Base-by-base conservation (phyloP, 2,113 vertebrate species). In the Otis tarda region DNA sequence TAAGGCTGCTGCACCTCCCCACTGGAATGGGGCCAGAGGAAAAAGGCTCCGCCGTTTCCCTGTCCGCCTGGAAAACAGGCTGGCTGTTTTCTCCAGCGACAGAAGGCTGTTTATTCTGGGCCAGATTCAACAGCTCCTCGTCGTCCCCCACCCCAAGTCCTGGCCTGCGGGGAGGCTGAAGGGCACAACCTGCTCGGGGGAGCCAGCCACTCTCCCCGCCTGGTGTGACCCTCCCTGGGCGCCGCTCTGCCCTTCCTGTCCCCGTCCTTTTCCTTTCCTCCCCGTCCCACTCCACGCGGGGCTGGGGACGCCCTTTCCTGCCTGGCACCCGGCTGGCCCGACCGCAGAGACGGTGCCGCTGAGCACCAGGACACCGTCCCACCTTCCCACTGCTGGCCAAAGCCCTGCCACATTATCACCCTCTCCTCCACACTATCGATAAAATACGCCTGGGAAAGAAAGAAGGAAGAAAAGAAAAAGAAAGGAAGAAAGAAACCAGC, bases 261-360 rank as follows among this genome's bases (percentile, higher is more conserved):
- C 93, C 89, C 24, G 1, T 87, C 94, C 76, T 90, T 90, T 96
- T 93, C 95, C 95, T 96, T 43, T 90, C 87, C 82, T 83, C 28
- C 41, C 24, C 0, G 3, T 92, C 71, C 84, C 27, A 24, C 94
- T 86, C 60, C 11, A 7, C 5, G n/a, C 14, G 2, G 83, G 87
- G 75, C 73, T 76, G 94, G 93, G 92, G 95, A 91, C 94, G 74
- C 96, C 96, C 94, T 97, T 97, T 97, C 96, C 96, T 96, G 95
- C 95, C 92, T 97, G 95, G 95, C 94, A 95, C 95, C 89, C 17
- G 10, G 14, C 87, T 78, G 88, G 68, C 52, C 86, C 5, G 1
- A 9, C 12, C 0, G 73, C 86, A 70, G 61, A 22, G 87, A 21
- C 2, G 1, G 30, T 1, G 59, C 81, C 6, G 20, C 81, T 9